Conservation (phyloP, 2,113 vertebrate species). For the Sporophila hypoxantha region DNA sequence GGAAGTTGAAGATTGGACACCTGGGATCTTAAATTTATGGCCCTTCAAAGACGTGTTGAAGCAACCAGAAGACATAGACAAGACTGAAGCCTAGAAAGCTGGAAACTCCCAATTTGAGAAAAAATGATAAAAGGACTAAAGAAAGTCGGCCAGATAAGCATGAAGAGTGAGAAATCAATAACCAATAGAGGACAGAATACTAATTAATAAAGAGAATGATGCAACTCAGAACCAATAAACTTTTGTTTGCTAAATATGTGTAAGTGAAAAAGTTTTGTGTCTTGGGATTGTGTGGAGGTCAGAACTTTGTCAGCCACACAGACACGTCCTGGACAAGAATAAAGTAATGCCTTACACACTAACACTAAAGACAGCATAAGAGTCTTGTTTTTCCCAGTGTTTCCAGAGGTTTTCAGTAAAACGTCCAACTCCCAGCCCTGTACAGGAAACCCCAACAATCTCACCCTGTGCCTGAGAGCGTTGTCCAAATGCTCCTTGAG, state of each 20-base stretch:
- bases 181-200: background rate
- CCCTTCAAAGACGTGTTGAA: accelerated
- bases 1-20: background rate
- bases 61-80: background rate
- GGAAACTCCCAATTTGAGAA: background rate
- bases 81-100: background rate
- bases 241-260: background rate
- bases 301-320: background rate
- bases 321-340: background rate
- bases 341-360: background rate
- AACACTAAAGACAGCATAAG: background rate
- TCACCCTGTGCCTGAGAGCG: background rate
- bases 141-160: background rate
- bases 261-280: background rate
- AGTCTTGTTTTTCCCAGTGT: background rate
- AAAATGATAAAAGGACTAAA: background rate
- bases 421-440: background rate
- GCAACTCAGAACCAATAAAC: background rate
- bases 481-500: background rate
- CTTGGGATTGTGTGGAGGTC: too few relatives aligned
- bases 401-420: background rate
- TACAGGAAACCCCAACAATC: background rate
- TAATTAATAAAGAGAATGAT: background rate
- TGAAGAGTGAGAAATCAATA: background rate
- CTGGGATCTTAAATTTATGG: background rate